A percentile compares a stretch with the other conserved stretches of the same genome.
Evolutionary conservation across 2,888 invertebrate genomes (phyloP).

Genomic region (Ferdinandea cuprea): DNA sequence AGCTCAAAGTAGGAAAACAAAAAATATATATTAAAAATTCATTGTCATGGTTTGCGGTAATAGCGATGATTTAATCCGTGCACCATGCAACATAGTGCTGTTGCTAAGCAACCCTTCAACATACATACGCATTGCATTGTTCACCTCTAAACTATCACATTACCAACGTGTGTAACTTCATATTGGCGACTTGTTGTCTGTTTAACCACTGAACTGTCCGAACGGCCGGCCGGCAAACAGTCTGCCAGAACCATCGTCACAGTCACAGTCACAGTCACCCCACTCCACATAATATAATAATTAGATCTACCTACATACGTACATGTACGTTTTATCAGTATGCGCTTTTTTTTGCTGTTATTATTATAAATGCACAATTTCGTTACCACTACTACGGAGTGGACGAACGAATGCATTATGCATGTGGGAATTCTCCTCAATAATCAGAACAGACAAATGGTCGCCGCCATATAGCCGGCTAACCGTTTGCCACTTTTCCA

Average conservation of each 20-base stretch:
- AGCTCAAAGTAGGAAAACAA: slow-evolving; percentile 27
- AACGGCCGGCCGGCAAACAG: slow-evolving; percentile 36
- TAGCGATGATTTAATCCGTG: slow-evolving; percentile 60
- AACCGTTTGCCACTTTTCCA: slow-evolving; percentile 34
- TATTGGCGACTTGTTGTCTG: slow-evolving; percentile 67
- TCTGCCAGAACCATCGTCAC: neutral
- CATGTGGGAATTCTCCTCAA: slow-evolving; percentile 47
- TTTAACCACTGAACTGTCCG: slow-evolving; percentile 36
- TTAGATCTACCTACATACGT: neutral
- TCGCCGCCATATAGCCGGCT: slow-evolving; percentile 43
- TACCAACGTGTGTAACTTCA: slow-evolving; percentile 32
- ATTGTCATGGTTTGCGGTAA: slow-evolving; percentile 68
- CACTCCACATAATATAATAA: neutral
- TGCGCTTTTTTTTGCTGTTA: slow-evolving; percentile 8
- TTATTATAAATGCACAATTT: slow-evolving; percentile 2
- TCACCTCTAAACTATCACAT: slow-evolving; percentile 13
- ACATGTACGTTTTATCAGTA: neutral
- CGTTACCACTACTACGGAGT: slow-evolving; percentile 14
- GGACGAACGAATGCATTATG: slow-evolving; percentile 29
- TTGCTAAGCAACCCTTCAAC: slow-evolving; percentile 52
- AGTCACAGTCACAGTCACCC: neutral
- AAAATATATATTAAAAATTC: slow-evolving; percentile 10
- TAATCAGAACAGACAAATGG: slow-evolving; percentile 62
- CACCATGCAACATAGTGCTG: slow-evolving; percentile 47
- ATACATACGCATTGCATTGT: slow-evolving; percentile 6